phyloP scores from a whole-genome alignment of 2,113 vertebrate genomes.

The Salvator merianae region DNA sequence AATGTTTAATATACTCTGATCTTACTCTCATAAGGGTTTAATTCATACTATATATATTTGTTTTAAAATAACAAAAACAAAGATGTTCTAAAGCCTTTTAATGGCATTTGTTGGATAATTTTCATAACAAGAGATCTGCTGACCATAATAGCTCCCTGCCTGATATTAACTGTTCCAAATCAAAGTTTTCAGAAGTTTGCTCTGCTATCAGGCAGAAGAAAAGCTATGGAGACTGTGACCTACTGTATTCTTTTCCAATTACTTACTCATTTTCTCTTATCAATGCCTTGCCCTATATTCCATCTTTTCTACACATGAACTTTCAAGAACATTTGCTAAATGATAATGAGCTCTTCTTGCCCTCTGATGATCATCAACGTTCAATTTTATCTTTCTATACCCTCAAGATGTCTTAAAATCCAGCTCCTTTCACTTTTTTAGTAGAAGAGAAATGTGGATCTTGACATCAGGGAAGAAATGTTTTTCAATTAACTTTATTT shows the following conservation, averaged over 20 bases:
- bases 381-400: neutral
- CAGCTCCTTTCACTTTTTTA: neutral
- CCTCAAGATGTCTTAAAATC: neutral
- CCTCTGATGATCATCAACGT: neutral
- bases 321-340: too few species aligned
- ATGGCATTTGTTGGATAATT: neutral
- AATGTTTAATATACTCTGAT: too few species aligned
- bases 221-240: neutral
- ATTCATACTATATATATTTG: too few species aligned
- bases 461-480: constrained; percentile 6
- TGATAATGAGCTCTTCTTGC: neutral
- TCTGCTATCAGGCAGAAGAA: neutral
- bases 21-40: too few species aligned
- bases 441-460: neutral
- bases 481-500: constrained; percentile 37
- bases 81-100: too few species aligned
- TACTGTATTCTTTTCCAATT: neutral
- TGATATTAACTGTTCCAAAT: neutral
- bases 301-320: neutral
- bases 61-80: too few species aligned
- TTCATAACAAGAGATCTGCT: neutral
- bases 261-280: neutral
- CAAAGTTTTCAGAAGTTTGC: neutral
- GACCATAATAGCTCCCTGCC: neutral
- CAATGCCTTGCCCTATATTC: neutral